Evolutionary conservation across 1,140 invertebrate genomes (phyloP).

Genomic region (Sinonovacula constricta): DNA sequence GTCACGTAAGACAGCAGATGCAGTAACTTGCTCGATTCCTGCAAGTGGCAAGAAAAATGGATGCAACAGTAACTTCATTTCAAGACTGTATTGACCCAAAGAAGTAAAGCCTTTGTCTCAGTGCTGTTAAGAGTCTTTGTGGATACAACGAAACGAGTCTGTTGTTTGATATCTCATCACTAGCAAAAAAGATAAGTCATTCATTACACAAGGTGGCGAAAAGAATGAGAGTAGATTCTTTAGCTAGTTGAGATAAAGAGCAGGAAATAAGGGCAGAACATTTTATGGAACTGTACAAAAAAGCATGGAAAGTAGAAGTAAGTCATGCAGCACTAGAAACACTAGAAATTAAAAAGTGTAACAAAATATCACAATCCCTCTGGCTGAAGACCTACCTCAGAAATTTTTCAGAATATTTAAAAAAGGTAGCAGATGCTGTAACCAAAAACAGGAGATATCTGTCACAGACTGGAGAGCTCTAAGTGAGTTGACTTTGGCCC

Average conservation of each 20-base stretch:
- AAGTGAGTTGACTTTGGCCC: too few relatives aligned
- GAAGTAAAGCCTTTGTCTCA: not conserved
- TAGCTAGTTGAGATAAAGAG: not conserved
- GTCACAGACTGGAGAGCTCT: too few relatives aligned
- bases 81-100: not conserved
- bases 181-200: not conserved
- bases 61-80: not conserved
- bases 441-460: too few relatives aligned
- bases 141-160: not conserved
- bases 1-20: not conserved
- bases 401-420: not conserved
- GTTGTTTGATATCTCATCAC: not conserved
- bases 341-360: not conserved
- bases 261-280: not conserved
- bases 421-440: too few relatives aligned
- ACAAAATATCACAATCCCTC: constrained; percentile 11
- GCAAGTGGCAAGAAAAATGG: not conserved
- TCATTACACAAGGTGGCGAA: not conserved
- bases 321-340: constrained; percentile 19
- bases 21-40: not conserved
- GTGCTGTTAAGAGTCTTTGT: not conserved
- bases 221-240: not conserved
- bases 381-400: constrained; percentile 17
- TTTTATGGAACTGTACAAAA: constrained; percentile 17
- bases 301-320: constrained; percentile 12